Evolutionary conservation across 2,113 vertebrate species (phyloP).

Genomic region (Bungarus multicinctus): DNA sequence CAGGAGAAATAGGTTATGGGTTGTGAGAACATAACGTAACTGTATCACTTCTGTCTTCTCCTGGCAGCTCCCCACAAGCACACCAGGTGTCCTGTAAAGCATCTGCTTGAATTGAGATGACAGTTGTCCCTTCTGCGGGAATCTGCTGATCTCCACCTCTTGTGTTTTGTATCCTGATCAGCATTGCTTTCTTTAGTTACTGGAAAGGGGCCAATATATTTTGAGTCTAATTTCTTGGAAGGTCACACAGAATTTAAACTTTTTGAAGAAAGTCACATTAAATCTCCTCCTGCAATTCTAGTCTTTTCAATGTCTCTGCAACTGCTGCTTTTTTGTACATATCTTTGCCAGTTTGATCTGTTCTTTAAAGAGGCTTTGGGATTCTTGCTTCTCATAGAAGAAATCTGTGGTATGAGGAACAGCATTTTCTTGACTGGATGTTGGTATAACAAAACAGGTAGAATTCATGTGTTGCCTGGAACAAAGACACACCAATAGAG

Average conservation of each 20-base stretch:
- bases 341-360: not conserved
- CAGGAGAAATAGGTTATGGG: not conserved
- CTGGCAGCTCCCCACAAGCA: not conserved
- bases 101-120: not conserved
- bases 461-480: not conserved
- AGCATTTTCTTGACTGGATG: not conserved
- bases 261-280: not conserved
- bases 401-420: not conserved
- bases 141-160: not conserved
- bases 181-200: not conserved
- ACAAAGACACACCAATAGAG: not conserved
- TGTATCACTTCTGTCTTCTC: not conserved
- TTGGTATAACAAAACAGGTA: not conserved
- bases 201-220: not conserved
- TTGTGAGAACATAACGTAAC: not conserved
- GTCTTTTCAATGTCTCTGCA: not conserved
- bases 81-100: not conserved
- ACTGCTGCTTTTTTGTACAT: not conserved
- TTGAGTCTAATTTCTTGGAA: not conserved
- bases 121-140: not conserved
- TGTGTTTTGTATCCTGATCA: not conserved
- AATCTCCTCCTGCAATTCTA: not conserved
- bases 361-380: not conserved
- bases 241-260: not conserved
- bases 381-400: not conserved